Evolutionary conservation across 2,797 vertebrate species (phyloP).

Genomic region (Rhincodon typus): DNA sequence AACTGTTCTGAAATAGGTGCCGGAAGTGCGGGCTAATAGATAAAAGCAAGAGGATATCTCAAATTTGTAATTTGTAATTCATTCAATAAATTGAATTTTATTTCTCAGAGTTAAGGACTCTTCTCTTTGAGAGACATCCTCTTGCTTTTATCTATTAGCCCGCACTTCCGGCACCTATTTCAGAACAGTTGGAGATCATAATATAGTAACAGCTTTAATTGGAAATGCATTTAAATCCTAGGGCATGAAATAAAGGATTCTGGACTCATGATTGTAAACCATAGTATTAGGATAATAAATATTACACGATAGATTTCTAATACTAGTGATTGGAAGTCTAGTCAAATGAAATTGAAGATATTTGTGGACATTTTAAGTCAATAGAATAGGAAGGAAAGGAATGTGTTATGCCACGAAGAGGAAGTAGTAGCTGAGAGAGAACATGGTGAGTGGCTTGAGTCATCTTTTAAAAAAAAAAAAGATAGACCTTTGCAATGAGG

Average conservation of each 20-base stretch:
- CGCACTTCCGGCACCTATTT: background rate
- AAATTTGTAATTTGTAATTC: too few relatives aligned
- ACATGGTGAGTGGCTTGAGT: background rate
- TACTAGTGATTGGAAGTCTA: background rate
- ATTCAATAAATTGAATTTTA: too few relatives aligned
- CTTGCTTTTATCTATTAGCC: background rate
- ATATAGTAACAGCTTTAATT: background rate
- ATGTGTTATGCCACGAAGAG: background rate
- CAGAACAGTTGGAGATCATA: background rate
- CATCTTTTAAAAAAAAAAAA: too few relatives aligned
- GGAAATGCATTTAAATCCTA: background rate
- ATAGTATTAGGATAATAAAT: background rate
- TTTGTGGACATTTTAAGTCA: background rate
- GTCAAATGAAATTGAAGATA: background rate
- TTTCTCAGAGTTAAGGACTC: background rate
- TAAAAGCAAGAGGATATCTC: too few relatives aligned
- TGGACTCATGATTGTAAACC: background rate
- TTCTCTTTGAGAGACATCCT: background rate
- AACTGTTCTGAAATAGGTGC: background rate
- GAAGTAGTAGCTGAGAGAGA: background rate
- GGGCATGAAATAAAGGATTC: background rate
- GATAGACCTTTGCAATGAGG: too few relatives aligned
- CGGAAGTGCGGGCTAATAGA: background rate
- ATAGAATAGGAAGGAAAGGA: background rate
- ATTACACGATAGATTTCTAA: background rate